Percentiles rank a stretch among this genome's conserved stretches.
phyloP scores from a whole-genome alignment of 1,140 invertebrate genomes.

The Popillia japonica region DNA sequence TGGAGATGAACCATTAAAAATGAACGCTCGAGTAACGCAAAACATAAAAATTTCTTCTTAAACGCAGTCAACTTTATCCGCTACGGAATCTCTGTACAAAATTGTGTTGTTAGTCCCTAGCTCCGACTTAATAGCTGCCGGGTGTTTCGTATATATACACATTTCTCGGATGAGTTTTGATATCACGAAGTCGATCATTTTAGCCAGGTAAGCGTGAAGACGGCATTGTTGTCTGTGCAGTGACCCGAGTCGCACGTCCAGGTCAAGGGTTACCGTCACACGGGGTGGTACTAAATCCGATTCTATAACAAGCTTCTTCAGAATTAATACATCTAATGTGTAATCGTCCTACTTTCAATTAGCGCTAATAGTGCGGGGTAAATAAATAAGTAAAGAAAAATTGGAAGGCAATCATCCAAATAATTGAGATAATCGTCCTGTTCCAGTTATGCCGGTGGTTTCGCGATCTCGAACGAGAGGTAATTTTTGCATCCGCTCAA shows the following conservation, averaged over 20 bases:
- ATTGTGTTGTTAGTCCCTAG: background rate
- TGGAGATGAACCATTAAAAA: background rate
- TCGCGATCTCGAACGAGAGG: no score
- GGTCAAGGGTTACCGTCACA: constrained; percentile 47
- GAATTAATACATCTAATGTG: no score
- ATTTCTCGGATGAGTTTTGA: background rate
- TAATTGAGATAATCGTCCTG: no score
- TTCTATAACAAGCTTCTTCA: no score
- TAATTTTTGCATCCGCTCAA: no score
- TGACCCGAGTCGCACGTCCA: constrained; percentile 44
- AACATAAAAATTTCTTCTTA: background rate
- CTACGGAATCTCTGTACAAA: background rate
- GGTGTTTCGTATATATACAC: background rate
- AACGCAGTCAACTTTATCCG: background rate
- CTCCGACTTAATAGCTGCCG: background rate
- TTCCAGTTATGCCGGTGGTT: no score
- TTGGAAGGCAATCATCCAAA: no score
- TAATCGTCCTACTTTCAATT: no score
- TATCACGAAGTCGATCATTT: constrained; percentile 42
- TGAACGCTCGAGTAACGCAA: background rate
- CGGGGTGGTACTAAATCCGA: background rate
- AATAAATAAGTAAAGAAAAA: no score
- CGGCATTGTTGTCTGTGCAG: constrained; percentile 44
- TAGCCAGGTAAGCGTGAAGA: constrained; percentile 42
- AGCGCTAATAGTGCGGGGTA: no score